phyloP scores from a whole-genome alignment of 2,797 vertebrate genomes.

The Yasuhikotakia modesta region DNA sequence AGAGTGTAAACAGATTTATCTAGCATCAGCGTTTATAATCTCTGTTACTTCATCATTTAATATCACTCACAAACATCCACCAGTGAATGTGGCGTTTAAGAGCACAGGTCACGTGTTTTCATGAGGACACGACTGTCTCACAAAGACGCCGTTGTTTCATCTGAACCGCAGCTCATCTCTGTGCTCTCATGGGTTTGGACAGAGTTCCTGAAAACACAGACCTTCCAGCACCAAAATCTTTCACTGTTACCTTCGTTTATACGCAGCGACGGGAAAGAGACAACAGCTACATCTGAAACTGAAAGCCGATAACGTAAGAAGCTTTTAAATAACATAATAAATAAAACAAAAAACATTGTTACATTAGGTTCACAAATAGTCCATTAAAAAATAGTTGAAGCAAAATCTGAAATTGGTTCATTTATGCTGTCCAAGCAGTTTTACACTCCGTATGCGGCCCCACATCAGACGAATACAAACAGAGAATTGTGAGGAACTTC shows the following conservation, averaged over 20 bases:
- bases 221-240: not conserved
- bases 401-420: not conserved
- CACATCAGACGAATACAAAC: slow-evolving; percentile 1
- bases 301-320: not conserved
- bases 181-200: slow-evolving; percentile 21
- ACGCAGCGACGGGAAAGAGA: not conserved
- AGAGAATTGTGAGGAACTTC: not conserved
- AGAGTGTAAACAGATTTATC: too few relatives aligned
- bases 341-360: not conserved
- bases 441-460: not conserved
- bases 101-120: slow-evolving; percentile 46
- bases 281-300: not conserved
- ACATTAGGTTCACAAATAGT: not conserved
- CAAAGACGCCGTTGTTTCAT: slow-evolving; percentile 57
- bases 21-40: not conserved
- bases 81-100: not conserved
- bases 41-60: not conserved
- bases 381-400: not conserved
- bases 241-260: not conserved
- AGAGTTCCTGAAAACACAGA: slow-evolving; percentile 18
- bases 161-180: slow-evolving; percentile 31
- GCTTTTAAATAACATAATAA: not conserved
- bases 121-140: slow-evolving; percentile 30
- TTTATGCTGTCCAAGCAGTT: not conserved
- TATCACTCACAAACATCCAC: not conserved